Conservation (phyloP, 2,113 vertebrate species). For the Gymnorhina tibicen region DNA sequence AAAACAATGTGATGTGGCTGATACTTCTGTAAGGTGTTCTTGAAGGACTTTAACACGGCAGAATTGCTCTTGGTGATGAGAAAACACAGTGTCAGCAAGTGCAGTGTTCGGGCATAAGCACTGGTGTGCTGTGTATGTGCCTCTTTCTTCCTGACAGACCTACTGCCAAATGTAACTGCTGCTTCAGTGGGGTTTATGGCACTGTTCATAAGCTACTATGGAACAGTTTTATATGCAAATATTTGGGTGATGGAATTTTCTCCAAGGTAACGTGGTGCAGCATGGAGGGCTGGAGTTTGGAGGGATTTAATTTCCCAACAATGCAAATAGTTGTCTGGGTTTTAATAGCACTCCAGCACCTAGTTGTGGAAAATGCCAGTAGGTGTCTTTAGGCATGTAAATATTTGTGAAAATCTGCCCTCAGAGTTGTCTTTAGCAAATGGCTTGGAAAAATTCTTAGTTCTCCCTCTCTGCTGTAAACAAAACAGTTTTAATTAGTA, state of each 20-base stretch:
- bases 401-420: background rate
- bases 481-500: background rate
- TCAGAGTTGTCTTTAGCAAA: background rate
- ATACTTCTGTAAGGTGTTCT: background rate
- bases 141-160: background rate
- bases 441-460: background rate
- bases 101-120: background rate
- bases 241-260: background rate
- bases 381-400: background rate
- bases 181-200: background rate
- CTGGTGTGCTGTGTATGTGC: rapidly evolving
- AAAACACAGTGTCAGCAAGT: rapidly evolving
- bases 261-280: background rate
- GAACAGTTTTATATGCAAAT: background rate
- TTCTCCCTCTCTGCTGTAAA: background rate
- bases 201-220: background rate
- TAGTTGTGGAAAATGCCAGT: background rate
- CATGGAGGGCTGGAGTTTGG: background rate
- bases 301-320: background rate
- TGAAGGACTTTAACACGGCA: background rate
- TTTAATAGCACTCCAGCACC: background rate
- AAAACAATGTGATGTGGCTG: background rate
- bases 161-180: background rate
- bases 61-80: background rate
- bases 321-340: background rate